phyloP scores from a whole-genome alignment of 2,797 vertebrate genomes.

The Trachops cirrhosus region DNA sequence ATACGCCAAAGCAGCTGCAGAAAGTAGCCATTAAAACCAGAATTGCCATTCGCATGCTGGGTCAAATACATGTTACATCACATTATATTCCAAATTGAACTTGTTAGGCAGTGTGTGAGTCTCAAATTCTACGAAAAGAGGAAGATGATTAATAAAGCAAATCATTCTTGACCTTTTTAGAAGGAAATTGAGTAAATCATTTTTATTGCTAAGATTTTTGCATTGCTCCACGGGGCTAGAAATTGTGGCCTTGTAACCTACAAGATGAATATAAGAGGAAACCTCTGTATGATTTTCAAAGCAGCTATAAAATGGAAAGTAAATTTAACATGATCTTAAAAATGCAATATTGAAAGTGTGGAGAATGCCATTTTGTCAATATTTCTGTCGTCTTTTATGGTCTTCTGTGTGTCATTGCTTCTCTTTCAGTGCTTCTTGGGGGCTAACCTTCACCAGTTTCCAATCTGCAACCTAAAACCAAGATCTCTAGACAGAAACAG shows the following conservation, averaged over 20 bases:
- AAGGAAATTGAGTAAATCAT: not conserved
- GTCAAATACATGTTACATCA: not conserved
- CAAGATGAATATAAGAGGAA: not conserved
- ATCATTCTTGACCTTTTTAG: not conserved
- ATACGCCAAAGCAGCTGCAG: not conserved
- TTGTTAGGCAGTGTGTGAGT: not conserved
- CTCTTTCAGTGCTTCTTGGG: not conserved
- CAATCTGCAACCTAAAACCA: not conserved
- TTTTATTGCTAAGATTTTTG: not conserved
- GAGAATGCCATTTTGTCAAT: not conserved
- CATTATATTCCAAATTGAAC: not conserved
- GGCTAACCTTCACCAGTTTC: not conserved
- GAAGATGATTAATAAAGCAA: slow-evolving; percentile 13
- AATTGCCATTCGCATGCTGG: not conserved
- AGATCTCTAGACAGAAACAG: not conserved
- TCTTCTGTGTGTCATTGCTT: not conserved
- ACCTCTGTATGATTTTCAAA: not conserved
- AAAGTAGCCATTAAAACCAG: slow-evolving; percentile 18
- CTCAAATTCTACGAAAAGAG: not conserved
- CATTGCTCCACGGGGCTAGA: not conserved
- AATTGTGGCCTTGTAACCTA: not conserved
- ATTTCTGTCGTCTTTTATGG: not conserved
- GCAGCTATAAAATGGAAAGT: not conserved
- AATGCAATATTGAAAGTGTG: not conserved
- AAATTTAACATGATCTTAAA: not conserved